Conservation (phyloP, 2,888 invertebrate genomes). For the Parnassius glacialis region DNA sequence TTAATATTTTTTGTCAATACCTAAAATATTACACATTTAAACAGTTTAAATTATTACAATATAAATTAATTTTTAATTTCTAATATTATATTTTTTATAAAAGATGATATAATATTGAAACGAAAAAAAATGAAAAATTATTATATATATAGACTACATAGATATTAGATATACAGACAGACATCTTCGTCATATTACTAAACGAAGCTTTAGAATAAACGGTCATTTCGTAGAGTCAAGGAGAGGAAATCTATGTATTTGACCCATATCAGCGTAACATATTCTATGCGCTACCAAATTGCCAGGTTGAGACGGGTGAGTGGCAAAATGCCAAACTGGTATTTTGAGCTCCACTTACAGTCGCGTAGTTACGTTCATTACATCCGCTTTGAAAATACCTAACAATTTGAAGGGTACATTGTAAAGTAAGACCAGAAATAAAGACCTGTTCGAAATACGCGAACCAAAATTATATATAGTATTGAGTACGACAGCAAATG, state of each 20-base stretch:
- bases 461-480: too few relatives aligned
- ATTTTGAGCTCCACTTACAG: slow-evolving; percentile 23
- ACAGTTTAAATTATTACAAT: too few relatives aligned
- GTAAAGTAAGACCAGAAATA: slow-evolving; percentile 17
- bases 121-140: too few relatives aligned
- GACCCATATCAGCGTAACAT: slow-evolving; percentile 25
- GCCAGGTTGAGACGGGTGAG: slow-evolving; percentile 30
- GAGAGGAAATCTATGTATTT: slow-evolving; percentile 21
- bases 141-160: too few relatives aligned
- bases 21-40: too few relatives aligned
- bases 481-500: too few relatives aligned
- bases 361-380: slow-evolving; percentile 30
- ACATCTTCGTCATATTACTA: not conserved
- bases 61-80: too few relatives aligned
- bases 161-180: too few relatives aligned
- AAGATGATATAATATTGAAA: too few relatives aligned
- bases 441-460: too few relatives aligned
- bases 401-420: slow-evolving; percentile 23
- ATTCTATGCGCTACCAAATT: slow-evolving; percentile 25
- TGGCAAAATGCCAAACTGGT: slow-evolving; percentile 29
- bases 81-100: too few relatives aligned
- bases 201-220: slow-evolving; percentile 9
- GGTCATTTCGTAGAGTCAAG: not conserved
- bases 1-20: too few relatives aligned
- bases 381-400: slow-evolving; percentile 25